phyloP scores from a whole-genome alignment of 1,140 invertebrate genomes.

The Aphelenchoides avenae region DNA sequence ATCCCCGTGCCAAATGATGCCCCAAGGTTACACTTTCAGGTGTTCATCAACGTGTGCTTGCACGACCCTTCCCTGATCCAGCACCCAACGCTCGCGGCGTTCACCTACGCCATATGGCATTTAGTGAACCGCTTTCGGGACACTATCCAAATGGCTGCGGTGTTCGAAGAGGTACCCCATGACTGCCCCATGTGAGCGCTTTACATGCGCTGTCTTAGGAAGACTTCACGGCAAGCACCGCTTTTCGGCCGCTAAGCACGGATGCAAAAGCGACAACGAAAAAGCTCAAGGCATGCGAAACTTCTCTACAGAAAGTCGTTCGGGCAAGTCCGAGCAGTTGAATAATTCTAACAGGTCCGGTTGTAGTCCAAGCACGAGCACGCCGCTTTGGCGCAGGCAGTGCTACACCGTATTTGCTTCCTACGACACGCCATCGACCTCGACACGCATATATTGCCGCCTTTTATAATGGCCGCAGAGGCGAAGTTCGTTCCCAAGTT shows the following conservation, averaged over 20 bases:
- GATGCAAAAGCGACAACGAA: no score
- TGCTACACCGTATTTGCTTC: conserved; percentile 12
- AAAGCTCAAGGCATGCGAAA: neutral
- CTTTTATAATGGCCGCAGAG: neutral
- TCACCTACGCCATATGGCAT: neutral
- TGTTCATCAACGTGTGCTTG: conserved; percentile 35
- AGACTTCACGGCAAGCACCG: conserved; percentile 11
- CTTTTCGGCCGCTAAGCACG: neutral
- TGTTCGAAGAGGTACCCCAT: conserved; percentile 18
- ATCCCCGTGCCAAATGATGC: no score
- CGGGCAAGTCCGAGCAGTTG: no score
- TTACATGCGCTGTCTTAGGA: conserved; percentile 20
- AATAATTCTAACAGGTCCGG: no score
- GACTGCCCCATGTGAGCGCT: neutral
- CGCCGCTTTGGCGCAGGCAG: no score
- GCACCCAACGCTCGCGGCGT: conserved; percentile 18
- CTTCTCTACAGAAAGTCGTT: conserved; percentile 10
- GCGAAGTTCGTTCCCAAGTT: conserved; percentile 6
- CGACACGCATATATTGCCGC: conserved; percentile 9
- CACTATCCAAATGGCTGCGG: conserved; percentile 21
- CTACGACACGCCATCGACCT: neutral
- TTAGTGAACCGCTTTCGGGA: conserved; percentile 18
- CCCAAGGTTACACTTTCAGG: no score
- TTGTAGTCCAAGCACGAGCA: conserved; percentile 16
- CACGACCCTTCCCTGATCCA: conserved; percentile 22